These are phyloP conservation scores for Morone chrysops DNA, from an alignment of 2,113 vertebrate genomes.

Conservation along the genomic window DNA sequence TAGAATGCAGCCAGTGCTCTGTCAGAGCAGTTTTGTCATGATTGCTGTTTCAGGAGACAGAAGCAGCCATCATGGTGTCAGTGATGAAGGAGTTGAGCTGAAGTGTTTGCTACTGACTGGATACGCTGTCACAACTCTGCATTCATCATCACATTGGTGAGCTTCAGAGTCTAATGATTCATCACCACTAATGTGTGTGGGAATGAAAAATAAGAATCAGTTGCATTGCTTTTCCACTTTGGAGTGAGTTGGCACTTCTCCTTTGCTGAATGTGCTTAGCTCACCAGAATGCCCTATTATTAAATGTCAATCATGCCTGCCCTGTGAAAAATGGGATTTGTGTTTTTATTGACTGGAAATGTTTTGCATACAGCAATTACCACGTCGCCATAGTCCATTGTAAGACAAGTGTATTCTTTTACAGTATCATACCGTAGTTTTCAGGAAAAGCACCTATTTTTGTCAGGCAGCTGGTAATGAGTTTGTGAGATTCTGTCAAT, in stretches of 20 bases:
- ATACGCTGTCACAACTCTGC: slow-evolving; percentile 58
- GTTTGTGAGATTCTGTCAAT: slow-evolving; percentile 16
- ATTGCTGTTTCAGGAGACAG: slow-evolving; percentile 25
- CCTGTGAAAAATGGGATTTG: background rate
- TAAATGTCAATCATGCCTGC: slow-evolving; percentile 21
- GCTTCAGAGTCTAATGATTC: slow-evolving; percentile 41
- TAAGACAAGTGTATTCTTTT: background rate
- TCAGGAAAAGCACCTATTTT: background rate
- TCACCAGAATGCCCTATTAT: background rate
- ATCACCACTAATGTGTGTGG: slow-evolving; percentile 9
- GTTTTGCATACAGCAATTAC: background rate
- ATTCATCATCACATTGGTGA: slow-evolving; percentile 67
- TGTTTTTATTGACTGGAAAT: background rate
- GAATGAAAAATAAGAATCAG: slow-evolving; percentile 38
- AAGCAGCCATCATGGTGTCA: slow-evolving; percentile 44
- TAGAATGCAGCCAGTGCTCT: slow-evolving; percentile 13
- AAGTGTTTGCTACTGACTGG: slow-evolving; percentile 48
- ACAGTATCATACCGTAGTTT: background rate
- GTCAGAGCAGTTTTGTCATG: slow-evolving; percentile 37
- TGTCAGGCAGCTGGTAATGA: slow-evolving; percentile 15
- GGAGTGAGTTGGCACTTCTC: slow-evolving; percentile 15
- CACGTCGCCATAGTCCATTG: background rate
- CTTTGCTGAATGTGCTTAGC: background rate
- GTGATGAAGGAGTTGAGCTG: slow-evolving; percentile 57
- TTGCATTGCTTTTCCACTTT: slow-evolving; percentile 24